These are phyloP conservation scores for Notodromas monacha DNA, from an alignment of 2,888 invertebrate species.

Conservation along the genomic window DNA sequence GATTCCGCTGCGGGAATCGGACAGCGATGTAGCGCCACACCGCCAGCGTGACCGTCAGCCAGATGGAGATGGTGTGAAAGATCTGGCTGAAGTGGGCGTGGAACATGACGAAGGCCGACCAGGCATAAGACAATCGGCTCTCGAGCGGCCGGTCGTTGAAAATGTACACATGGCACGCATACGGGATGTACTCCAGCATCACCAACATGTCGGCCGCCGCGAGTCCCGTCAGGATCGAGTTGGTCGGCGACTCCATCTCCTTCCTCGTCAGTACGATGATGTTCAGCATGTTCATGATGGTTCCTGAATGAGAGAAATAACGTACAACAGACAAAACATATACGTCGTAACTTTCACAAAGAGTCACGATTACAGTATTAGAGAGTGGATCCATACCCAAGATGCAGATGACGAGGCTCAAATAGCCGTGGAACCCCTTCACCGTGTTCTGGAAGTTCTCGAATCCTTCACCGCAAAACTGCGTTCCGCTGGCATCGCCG, in stretches of 20 bases:
- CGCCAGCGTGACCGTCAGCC: slow-evolving; percentile 63
- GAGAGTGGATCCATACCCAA: no score
- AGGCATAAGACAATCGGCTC: slow-evolving; percentile 42
- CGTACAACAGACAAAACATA: no score
- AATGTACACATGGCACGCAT: slow-evolving; percentile 43
- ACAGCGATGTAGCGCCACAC: slow-evolving; percentile 69
- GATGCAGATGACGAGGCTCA: no score
- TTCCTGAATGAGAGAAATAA: no score
- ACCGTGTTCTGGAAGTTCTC: no score
- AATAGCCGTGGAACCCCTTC: no score
- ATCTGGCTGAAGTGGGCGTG: slow-evolving; percentile 64
- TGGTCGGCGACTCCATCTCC: slow-evolving; percentile 38
- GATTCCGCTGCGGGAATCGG: slow-evolving; percentile 43
- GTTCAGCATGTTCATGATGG: no score
- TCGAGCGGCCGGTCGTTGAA: slow-evolving; percentile 12
- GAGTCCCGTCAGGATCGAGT: slow-evolving; percentile 32
- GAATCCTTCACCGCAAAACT: no score
- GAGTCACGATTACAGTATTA: no score
- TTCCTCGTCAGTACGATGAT: slow-evolving; percentile 20
- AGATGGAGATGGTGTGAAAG: slow-evolving; percentile 63
- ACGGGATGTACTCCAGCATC: slow-evolving; percentile 73
- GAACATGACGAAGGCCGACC: slow-evolving; percentile 54
- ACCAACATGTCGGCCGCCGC: slow-evolving; percentile 49
- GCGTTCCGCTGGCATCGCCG: no score
- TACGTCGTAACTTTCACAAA: no score